Conservation (phyloP, 2,888 invertebrate genomes). For the Epinotia demarniana region DNA sequence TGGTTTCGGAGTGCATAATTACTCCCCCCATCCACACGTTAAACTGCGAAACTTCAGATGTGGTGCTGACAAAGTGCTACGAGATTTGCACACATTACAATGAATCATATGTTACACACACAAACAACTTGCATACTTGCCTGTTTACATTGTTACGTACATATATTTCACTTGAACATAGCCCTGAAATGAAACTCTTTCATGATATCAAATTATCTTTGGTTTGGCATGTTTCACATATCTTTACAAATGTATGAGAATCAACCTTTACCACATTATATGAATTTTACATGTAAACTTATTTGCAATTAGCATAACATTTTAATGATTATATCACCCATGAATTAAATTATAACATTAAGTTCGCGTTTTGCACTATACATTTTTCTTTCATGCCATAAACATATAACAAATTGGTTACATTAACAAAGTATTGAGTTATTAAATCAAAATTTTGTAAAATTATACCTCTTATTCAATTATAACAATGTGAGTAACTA, state of each 20-base stretch:
- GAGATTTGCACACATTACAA: slow-evolving; percentile 25
- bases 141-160: slow-evolving; percentile 17
- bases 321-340: no score
- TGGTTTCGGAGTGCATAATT: slow-evolving; percentile 16
- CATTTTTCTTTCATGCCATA: no score
- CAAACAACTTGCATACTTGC: slow-evolving; percentile 33
- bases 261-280: no score
- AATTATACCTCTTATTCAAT: no score
- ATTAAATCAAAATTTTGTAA: no score
- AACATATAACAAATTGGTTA: no score
- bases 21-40: slow-evolving; percentile 20
- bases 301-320: no score
- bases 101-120: slow-evolving; percentile 45
- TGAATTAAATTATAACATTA: no score
- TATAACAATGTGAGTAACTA: no score
- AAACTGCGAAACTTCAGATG: slow-evolving; percentile 13
- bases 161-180: slow-evolving; percentile 27
- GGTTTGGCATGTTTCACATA: neutral
- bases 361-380: no score
- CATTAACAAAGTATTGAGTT: no score
- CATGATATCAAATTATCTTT: neutral
- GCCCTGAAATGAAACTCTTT: neutral
- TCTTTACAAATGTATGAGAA: neutral
- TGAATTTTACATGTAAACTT: no score
- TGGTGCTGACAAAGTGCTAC: slow-evolving; percentile 18